Evolutionary conservation across 2,113 vertebrate species (phyloP).

Genomic region (Rhegmatorhina hoffmannsi): DNA sequence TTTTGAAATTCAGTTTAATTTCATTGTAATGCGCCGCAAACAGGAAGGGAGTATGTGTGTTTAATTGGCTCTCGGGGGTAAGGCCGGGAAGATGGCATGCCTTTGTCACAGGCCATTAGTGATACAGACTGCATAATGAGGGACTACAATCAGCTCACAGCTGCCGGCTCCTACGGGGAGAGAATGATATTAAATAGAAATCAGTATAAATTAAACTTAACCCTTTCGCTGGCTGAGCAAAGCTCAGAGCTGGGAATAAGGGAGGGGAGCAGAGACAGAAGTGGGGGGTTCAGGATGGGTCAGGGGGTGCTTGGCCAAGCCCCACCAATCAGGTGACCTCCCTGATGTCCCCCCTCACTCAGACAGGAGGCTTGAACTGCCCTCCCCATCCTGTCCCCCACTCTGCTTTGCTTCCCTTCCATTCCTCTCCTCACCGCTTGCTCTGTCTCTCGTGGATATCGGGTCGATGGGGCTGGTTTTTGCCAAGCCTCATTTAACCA

Average conservation of each 20-base stretch:
- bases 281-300: not conserved
- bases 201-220: conserved; percentile 79
- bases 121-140: conserved; percentile 89
- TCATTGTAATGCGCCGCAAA: conserved; percentile 75
- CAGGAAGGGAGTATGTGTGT: conserved; percentile 78
- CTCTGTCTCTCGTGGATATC: rapidly evolving
- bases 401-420: not conserved
- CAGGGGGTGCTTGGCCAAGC: not conserved
- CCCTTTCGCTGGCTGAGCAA: conserved; percentile 58
- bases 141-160: conserved; percentile 87
- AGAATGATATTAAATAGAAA: conserved; percentile 78
- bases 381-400: not conserved
- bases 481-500: not conserved
- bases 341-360: not conserved
- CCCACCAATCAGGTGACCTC: not conserved
- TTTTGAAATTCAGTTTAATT: conserved; percentile 80
- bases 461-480: not conserved
- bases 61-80: conserved; percentile 92
- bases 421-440: not conserved
- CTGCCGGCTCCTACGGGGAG: conserved; percentile 77
- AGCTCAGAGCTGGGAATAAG: not conserved
- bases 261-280: not conserved
- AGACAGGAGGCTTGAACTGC: not conserved
- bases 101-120: conserved; percentile 96
- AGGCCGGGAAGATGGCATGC: conserved; percentile 86